Base-by-base conservation (phyloP, 2,888 invertebrate genomes). In the Pollenia griseotomentosa region DNA sequence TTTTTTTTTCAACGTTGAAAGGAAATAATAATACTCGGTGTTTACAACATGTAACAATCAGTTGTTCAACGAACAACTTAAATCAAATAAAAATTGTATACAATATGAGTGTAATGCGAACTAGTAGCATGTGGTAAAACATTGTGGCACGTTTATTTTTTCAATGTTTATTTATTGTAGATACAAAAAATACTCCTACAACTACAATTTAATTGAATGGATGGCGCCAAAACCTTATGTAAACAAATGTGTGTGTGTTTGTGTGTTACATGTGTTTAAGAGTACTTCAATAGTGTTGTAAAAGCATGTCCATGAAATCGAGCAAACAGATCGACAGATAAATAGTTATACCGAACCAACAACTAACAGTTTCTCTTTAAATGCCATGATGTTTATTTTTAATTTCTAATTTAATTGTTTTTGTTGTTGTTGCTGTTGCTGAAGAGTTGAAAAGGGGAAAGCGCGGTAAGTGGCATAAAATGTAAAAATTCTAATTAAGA, bases 41-140 rank as follows among this genome's bases (percentile, higher is more conserved):
- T 81, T 73, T 81, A 81, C 80, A 73, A 42, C 65, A 66, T 78
- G 71, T 83, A 78, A 73, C 63, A 46, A 81, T 65, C 46, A 57
- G 65, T 73, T 65, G 63, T 57, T 55, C 46, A 55, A 33, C 53
- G 63, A 61, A 63, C 63, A 71, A 71, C 23, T 44, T 16, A 61
- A 80, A 80, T 63, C 44, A 80, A 70, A 79, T 53, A 80, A 71
- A 70, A 63, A 48, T 33, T 33, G 33, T 70, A 66, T 44, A 63
- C 61, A 53, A 63, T 63, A 53, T 70, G 42, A 74, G 14, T 82
- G 42, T 44, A n/a, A 10, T 7, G 46, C 44, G 42, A 55, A 57
- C 51, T 51, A 57, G 48, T 48, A 57, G 48, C 83, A 78, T 83
- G 71, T 73, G 83, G 78, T 63, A 65, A 57, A 83, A 65, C 19